Conservation (phyloP, 2,797 vertebrate genomes). For the Sciaenops ocellatus region DNA sequence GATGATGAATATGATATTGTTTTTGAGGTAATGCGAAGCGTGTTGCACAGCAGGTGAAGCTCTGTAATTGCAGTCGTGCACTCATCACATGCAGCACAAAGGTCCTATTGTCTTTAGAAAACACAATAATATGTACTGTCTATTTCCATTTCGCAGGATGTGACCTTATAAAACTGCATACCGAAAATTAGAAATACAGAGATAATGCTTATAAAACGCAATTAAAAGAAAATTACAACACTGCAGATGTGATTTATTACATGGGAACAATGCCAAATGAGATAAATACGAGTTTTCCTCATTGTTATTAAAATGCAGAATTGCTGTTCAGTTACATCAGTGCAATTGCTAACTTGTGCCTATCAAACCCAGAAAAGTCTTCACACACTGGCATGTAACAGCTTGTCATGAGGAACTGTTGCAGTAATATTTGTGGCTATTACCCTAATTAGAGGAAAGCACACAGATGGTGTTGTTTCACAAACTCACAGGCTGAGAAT, state of each 20-base stretch:
- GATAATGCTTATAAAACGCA: slow-evolving; percentile 34
- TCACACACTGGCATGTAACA: slow-evolving; percentile 84
- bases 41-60: slow-evolving; percentile 70
- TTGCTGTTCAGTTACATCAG: slow-evolving; percentile 71
- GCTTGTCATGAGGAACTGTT: slow-evolving; percentile 87
- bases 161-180: slow-evolving; percentile 26
- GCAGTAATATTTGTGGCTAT: slow-evolving; percentile 88
- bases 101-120: slow-evolving; percentile 73
- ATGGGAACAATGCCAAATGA: slow-evolving; percentile 56
- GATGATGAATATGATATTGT: slow-evolving; percentile 75
- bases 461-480: slow-evolving; percentile 89
- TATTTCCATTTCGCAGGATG: slow-evolving; percentile 47
- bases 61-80: slow-evolving; percentile 79
- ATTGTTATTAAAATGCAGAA: slow-evolving; percentile 62
- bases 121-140: slow-evolving; percentile 39
- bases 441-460: slow-evolving; percentile 89
- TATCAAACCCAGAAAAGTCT: slow-evolving; percentile 74
- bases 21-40: slow-evolving; percentile 71
- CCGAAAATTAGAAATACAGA: slow-evolving; percentile 38
- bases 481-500: slow-evolving; percentile 86
- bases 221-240: slow-evolving; percentile 25
- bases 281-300: slow-evolving; percentile 47
- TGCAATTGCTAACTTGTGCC: slow-evolving; percentile 74
- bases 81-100: slow-evolving; percentile 71
- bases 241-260: slow-evolving; percentile 37